These are phyloP conservation scores for Arizona elegans DNA, from an alignment of 2,113 vertebrate genomes.

Conservation along the genomic window DNA sequence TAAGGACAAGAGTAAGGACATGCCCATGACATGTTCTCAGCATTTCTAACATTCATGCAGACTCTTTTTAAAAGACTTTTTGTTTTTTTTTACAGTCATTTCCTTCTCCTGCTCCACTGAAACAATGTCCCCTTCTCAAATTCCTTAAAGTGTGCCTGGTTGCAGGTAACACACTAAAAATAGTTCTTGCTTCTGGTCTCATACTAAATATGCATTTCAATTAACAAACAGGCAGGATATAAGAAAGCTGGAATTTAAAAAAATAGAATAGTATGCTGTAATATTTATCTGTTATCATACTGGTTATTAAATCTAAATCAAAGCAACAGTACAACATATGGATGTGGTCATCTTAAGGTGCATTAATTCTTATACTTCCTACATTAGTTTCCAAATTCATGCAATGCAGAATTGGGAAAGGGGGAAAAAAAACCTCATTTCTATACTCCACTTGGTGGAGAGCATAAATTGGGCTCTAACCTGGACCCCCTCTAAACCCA, in stretches of 20 bases:
- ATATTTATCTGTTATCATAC: background rate
- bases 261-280: background rate
- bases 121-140: background rate
- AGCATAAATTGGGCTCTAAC: background rate
- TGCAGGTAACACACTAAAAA: background rate
- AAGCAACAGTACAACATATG: background rate
- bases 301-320: background rate
- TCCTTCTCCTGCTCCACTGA: background rate
- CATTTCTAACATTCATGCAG: background rate
- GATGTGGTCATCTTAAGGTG: background rate
- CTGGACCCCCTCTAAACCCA: background rate
- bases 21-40: background rate
- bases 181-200: background rate
- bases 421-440: no score
- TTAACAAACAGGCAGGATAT: background rate
- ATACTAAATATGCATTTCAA: background rate
- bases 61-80: background rate
- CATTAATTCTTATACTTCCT: background rate
- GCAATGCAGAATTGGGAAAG: background rate
- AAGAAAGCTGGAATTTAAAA: background rate
- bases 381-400: background rate
- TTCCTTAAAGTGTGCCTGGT: background rate
- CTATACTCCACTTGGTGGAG: no score
- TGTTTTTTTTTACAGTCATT: background rate
- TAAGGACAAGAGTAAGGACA: background rate